Percentiles rank a stretch among this genome's conserved stretches.
phyloP scores from a whole-genome alignment of 2,888 invertebrate species.

The Acleris cristana region DNA sequence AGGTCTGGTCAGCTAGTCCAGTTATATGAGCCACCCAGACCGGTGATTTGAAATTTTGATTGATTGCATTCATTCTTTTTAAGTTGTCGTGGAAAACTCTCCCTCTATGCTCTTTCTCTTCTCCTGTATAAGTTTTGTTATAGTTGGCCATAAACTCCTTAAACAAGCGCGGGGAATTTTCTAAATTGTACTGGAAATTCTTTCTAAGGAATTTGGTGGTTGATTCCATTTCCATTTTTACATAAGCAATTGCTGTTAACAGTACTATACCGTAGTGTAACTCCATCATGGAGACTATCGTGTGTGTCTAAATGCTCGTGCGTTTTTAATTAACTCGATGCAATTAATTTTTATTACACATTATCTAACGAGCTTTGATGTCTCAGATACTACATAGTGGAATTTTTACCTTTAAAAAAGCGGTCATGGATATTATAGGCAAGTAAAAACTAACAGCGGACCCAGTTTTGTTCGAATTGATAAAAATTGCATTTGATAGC shows the following conservation, averaged over 20 bases:
- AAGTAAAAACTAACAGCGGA: no score
- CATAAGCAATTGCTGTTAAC: not conserved
- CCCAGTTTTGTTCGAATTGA: no score
- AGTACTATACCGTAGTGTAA: not conserved
- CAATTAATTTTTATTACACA: slow-evolving; percentile 12
- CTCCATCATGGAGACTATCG: not conserved
- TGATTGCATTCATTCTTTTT: slow-evolving; percentile 27
- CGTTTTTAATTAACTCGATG: slow-evolving; percentile 5
- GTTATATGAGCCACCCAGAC: slow-evolving; percentile 19
- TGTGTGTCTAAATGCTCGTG: not conserved
- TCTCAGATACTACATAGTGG: not conserved
- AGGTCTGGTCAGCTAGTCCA: slow-evolving; percentile 3
- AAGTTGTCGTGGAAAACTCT: slow-evolving; percentile 23
- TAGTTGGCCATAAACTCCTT: slow-evolving; percentile 6
- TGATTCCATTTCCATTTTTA: not conserved
- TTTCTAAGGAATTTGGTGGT: not conserved
- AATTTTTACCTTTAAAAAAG: no score
- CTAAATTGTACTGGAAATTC: slow-evolving; percentile 14
- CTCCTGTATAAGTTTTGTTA: slow-evolving; percentile 11
- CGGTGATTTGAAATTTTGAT: slow-evolving; percentile 1
- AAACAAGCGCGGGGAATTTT: slow-evolving; percentile 6
- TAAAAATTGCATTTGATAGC: no score
- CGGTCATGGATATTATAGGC: no score
- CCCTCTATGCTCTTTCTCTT: not conserved
- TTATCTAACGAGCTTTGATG: not conserved